Conservation (phyloP, 2,113 vertebrate genomes). For the Ursus arctos region DNA sequence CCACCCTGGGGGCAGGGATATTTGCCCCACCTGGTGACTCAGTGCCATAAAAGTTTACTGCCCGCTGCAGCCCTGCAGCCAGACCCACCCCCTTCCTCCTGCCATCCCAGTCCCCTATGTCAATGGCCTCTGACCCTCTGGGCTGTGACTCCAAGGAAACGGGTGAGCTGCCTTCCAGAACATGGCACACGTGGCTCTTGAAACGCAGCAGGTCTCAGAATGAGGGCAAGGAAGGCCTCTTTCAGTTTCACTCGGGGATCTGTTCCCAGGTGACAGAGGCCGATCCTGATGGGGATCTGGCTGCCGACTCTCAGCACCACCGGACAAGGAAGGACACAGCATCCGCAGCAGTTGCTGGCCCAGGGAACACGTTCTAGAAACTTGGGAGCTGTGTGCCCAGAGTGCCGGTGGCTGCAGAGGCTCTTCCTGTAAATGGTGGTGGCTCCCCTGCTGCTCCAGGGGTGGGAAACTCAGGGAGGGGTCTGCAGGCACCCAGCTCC, state of each 20-base stretch:
- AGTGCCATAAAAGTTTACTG: not conserved
- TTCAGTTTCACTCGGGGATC: slow-evolving; percentile 32
- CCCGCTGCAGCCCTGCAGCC: not conserved
- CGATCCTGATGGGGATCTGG: not conserved
- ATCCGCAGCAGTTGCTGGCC: not conserved
- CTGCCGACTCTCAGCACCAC: not conserved
- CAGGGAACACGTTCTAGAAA: not conserved
- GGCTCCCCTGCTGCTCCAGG: not conserved
- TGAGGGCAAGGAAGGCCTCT: not conserved
- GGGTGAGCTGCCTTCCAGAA: not conserved
- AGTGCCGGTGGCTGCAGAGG: too few relatives aligned
- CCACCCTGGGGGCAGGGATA: not conserved
- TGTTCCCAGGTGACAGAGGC: not conserved
- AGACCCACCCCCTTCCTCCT: not conserved
- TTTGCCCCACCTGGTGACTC: not conserved
- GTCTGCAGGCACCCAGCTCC: not conserved
- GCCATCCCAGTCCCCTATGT: not conserved
- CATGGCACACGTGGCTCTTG: not conserved
- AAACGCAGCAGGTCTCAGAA: not conserved
- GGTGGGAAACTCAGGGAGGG: not conserved
- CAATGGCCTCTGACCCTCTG: not conserved
- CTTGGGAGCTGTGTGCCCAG: not conserved
- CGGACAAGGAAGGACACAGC: not conserved
- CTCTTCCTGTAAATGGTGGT: not conserved
- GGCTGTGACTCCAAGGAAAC: not conserved